Evolutionary conservation across 2,113 vertebrate species (phyloP).

Genomic region (Phaethornis superciliosus): DNA sequence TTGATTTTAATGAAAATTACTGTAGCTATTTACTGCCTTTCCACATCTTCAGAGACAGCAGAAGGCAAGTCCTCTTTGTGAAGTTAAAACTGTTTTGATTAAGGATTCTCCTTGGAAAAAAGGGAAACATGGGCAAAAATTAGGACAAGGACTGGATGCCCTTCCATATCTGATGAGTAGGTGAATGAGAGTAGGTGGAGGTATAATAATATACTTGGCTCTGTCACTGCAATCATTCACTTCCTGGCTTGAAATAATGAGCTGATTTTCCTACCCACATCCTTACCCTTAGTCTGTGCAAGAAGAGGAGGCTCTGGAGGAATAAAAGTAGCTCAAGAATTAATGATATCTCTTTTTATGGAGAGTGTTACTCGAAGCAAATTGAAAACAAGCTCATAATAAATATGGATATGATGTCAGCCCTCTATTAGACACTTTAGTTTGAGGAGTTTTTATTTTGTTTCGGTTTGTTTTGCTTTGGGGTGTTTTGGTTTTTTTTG

Average conservation of each 20-base stretch:
- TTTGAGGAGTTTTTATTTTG: background rate
- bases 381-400: background rate
- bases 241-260: background rate
- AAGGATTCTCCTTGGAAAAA: background rate
- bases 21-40: background rate
- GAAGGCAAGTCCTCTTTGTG: background rate
- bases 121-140: background rate
- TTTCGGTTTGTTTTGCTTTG: background rate
- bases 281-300: background rate
- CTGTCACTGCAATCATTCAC: background rate
- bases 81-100: background rate
- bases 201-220: constrained; percentile 1
- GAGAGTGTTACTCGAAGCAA: background rate
- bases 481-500: background rate
- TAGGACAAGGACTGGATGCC: background rate
- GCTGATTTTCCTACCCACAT: background rate
- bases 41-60: background rate
- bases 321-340: background rate
- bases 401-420: background rate
- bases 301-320: background rate
- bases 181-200: background rate
- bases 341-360: background rate
- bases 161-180: background rate
- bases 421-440: background rate
- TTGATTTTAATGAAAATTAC: background rate